Conservation (phyloP, 2,113 vertebrate species). For the Orcinus orca region DNA sequence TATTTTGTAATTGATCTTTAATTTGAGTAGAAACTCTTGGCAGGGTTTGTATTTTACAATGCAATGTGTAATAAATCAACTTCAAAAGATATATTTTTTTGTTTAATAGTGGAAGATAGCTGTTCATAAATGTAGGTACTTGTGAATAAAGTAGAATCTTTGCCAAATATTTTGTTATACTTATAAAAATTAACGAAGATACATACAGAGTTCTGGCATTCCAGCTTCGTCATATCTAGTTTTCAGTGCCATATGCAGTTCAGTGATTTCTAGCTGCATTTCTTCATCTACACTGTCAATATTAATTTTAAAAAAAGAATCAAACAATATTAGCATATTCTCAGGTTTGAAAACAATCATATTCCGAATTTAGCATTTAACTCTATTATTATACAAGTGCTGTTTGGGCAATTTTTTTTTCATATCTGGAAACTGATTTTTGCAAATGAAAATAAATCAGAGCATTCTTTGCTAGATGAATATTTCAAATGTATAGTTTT, state of each 20-base stretch:
- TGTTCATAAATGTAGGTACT: not conserved
- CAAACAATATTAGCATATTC: not conserved
- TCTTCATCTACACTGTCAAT: not conserved
- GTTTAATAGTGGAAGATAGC: not conserved
- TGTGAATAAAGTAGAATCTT: not conserved
- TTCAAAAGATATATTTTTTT: not conserved
- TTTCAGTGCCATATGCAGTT: not conserved
- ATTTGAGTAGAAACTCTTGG: not conserved
- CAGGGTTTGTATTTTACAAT: not conserved
- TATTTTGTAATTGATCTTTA: not conserved
- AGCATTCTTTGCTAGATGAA: slow-evolving; percentile 20
- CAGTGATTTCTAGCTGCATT: not conserved
- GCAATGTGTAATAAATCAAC: not conserved
- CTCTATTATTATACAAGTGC: not conserved
- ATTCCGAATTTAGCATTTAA: not conserved
- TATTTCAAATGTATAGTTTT: slow-evolving; percentile 6
- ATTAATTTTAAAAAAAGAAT: not conserved
- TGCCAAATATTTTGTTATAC: not conserved
- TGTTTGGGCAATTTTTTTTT: not conserved
- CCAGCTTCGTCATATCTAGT: not conserved
- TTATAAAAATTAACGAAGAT: not conserved
- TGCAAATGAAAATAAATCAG: not conserved
- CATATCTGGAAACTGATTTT: not conserved
- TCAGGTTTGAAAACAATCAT: not conserved
- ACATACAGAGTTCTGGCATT: not conserved